These are phyloP conservation scores for Campoplex nolae DNA, from an alignment of 2,888 invertebrate species.

Conservation along the genomic window DNA sequence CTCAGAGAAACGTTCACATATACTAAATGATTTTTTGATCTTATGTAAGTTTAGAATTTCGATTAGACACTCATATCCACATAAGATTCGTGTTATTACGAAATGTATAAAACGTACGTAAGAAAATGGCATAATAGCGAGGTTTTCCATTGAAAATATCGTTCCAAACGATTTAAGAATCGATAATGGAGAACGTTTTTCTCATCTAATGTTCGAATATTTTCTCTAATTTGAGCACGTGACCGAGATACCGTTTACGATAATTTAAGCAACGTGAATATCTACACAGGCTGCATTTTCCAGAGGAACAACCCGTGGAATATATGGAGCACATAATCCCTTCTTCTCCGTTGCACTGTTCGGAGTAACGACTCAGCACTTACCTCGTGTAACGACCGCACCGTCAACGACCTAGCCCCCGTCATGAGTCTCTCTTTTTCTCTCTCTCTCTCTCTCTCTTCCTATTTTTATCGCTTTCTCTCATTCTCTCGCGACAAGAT, in stretches of 20 bases:
- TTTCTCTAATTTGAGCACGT: neutral
- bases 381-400: constrained; percentile 79
- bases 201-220: neutral
- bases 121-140: constrained; percentile 51
- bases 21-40: neutral
- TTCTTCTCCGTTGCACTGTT: constrained; percentile 23
- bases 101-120: constrained; percentile 57
- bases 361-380: constrained; percentile 76
- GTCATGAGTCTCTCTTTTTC: constrained; percentile 44
- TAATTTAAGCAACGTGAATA: neutral
- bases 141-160: constrained; percentile 30
- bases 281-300: neutral
- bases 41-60: neutral
- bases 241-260: neutral
- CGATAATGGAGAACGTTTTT: constrained; percentile 56
- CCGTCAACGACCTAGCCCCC: constrained; percentile 67
- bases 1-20: neutral
- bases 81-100: constrained; percentile 43
- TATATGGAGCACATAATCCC: neutral
- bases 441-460: neutral
- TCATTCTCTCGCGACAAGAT: constrained; percentile 31
- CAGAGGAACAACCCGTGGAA: neutral
- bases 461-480: neutral
- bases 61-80: neutral
- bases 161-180: constrained; percentile 29